These are phyloP conservation scores for Strigamia crassipes DNA, from an alignment of 2,888 invertebrate genomes.

Conservation along the genomic window DNA sequence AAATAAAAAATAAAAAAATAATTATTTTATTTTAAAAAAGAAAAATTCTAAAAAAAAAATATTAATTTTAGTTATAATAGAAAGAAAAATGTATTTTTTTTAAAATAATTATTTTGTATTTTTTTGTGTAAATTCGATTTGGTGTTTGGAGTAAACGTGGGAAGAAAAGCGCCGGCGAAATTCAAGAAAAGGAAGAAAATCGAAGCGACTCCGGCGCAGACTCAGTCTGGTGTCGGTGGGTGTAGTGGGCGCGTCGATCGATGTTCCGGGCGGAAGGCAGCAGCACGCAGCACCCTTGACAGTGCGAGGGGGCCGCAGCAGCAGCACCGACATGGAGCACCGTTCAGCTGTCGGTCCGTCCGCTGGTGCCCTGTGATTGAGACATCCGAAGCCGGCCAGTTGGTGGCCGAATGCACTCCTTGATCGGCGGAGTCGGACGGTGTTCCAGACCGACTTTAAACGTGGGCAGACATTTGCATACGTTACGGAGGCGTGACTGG, in stretches of 20 bases:
- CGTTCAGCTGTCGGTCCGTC: constrained; percentile 22
- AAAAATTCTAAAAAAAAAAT: too few species aligned
- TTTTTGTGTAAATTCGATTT: too few species aligned
- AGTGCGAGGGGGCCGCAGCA: constrained; percentile 22
- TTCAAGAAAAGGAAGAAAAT: not conserved
- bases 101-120: too few species aligned
- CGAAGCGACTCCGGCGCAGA: constrained; percentile 1
- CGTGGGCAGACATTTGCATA: not conserved
- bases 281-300: constrained; percentile 2
- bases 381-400: constrained; percentile 1
- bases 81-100: too few species aligned
- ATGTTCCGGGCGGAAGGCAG: constrained; percentile 18
- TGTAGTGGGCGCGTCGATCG: constrained; percentile 12
- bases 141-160: not conserved
- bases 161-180: not conserved
- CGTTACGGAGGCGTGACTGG: constrained; percentile 16
- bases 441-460: not conserved
- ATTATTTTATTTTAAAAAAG: too few species aligned
- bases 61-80: too few species aligned
- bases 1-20: too few species aligned
- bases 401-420: constrained; percentile 7
- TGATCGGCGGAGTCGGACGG: not conserved
- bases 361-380: constrained; percentile 18
- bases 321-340: constrained; percentile 25
- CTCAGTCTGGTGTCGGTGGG: not conserved